Base-by-base conservation (phyloP, 2,888 invertebrate species). In the Acanthosoma haemorrhoidale region DNA sequence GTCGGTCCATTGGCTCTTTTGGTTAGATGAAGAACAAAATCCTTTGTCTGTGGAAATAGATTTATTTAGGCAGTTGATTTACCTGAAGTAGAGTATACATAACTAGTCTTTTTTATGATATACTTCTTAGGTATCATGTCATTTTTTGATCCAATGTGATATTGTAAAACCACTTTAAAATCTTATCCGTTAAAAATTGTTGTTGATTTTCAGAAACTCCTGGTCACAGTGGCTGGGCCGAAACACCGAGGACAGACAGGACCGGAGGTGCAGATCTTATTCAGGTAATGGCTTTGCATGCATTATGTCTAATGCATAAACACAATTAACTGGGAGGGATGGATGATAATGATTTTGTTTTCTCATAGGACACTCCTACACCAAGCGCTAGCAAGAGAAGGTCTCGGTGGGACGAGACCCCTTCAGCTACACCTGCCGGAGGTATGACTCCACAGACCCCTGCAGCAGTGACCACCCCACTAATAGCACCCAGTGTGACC, bases 401-500 rank as follows among this genome's bases (percentile, higher is more conserved):
- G 69, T 96, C 96, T 70, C 88, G 99, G 73, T 99, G 99, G 99
- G 99, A 99, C 80, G 96, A 99, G 81, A 99, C 98, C 0, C 98
- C 99, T 0, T 88, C 89, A 4, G 78, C 79, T 75, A 83, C 84
- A 2, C 76, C 76, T 13, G 74, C 73, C 85, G 75, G 73, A 29
- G 74, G 70, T 9, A 70, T 82, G 67, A 76, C 76, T 4, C 78
- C 76, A 5, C 75, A 84, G 2, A 78, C 77, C 32, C 78, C 78
- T 72, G 80, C 80, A 11, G 73, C 74, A n/a, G 69, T 66, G 15
- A 75, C 77, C 13, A 87, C 86, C 0, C 86, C 87, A 2, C 73
- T 80, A 70, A 79, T 82, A 78, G 82, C 82, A 4, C 82, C 82
- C 0, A 79, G 80, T 16, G 80, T 88, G 21, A 92, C 96, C 4